phyloP scores from a whole-genome alignment of 2,113 vertebrate species.

The Egretta garzetta region DNA sequence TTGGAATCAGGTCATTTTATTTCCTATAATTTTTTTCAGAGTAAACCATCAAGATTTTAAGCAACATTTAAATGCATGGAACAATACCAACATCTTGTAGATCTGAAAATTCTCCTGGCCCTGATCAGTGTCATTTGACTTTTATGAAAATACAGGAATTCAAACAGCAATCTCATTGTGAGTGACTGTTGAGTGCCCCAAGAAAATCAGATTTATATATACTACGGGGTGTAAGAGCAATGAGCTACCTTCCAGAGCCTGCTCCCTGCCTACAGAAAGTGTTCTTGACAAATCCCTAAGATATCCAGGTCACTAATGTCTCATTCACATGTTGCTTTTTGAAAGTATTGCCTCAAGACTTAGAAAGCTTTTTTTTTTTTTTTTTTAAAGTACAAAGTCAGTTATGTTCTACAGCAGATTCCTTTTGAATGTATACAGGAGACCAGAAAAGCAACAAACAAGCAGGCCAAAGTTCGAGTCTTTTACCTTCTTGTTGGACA shows the following conservation, averaged over 20 bases:
- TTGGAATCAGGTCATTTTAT: background rate
- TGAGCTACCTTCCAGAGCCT: background rate
- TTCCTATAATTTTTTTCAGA: background rate
- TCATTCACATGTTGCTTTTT: background rate
- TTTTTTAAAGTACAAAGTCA: background rate
- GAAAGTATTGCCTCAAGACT: background rate
- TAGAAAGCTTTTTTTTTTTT: background rate
- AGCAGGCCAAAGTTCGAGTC: background rate
- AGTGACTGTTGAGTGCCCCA: background rate
- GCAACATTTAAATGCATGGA: background rate
- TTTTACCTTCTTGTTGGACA: background rate
- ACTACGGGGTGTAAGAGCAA: background rate
- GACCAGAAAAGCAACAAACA: constrained; percentile 53
- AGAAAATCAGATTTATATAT: background rate
- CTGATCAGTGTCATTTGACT: background rate
- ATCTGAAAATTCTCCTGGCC: background rate
- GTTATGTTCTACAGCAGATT: constrained; percentile 75
- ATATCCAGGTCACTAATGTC: background rate
- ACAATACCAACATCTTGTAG: background rate
- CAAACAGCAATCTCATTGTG: background rate
- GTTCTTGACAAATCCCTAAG: background rate
- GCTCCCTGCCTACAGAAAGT: background rate
- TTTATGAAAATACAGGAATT: background rate
- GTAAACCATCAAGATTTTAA: background rate
- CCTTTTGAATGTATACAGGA: constrained; percentile 12